phyloP scores from a whole-genome alignment of 2,888 invertebrate species.

The Ochropleura plecta region DNA sequence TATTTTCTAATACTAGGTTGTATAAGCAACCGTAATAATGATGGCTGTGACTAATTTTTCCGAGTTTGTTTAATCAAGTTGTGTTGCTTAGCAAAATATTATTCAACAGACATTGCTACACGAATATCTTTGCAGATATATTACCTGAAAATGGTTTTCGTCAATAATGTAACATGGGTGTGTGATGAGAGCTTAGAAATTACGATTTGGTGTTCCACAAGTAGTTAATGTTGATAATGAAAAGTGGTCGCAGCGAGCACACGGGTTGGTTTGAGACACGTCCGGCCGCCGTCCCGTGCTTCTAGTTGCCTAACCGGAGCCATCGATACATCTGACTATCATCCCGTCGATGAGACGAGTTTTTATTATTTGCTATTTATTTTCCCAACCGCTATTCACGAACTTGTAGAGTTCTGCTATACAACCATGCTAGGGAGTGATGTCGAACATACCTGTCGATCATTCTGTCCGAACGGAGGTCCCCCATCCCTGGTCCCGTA shows the following conservation, averaged over 20 bases:
- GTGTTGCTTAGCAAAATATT: not conserved
- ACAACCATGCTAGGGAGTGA: slow-evolving; percentile 59
- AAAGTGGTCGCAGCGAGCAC: slow-evolving; percentile 82
- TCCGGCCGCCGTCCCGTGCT: slow-evolving; percentile 86
- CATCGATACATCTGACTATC: slow-evolving; percentile 73
- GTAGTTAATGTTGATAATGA: slow-evolving; percentile 79
- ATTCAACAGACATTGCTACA: not conserved
- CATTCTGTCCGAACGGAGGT: slow-evolving; percentile 59
- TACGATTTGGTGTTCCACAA: slow-evolving; percentile 79
- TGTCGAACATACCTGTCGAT: slow-evolving; percentile 58
- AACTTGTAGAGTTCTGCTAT: slow-evolving; percentile 75
- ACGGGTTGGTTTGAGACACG: slow-evolving; percentile 80
- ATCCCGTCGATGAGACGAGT: slow-evolving; percentile 74
- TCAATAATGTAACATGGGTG: slow-evolving; percentile 60
- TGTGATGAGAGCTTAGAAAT: slow-evolving; percentile 75
- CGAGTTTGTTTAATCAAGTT: slow-evolving; percentile 1
- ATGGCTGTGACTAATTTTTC: slow-evolving; percentile 6
- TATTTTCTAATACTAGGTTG: not conserved
- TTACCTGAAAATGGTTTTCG: slow-evolving; percentile 4
- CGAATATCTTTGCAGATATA: slow-evolving; percentile 15
- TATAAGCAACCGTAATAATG: not conserved
- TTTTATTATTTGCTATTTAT: slow-evolving; percentile 83
- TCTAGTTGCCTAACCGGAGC: slow-evolving; percentile 88
- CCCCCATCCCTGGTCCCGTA: slow-evolving; percentile 66
- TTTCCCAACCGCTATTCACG: slow-evolving; percentile 83